Evolutionary conservation across 1,140 invertebrate genomes (phyloP).

Genomic region (Brachionus rubens): DNA sequence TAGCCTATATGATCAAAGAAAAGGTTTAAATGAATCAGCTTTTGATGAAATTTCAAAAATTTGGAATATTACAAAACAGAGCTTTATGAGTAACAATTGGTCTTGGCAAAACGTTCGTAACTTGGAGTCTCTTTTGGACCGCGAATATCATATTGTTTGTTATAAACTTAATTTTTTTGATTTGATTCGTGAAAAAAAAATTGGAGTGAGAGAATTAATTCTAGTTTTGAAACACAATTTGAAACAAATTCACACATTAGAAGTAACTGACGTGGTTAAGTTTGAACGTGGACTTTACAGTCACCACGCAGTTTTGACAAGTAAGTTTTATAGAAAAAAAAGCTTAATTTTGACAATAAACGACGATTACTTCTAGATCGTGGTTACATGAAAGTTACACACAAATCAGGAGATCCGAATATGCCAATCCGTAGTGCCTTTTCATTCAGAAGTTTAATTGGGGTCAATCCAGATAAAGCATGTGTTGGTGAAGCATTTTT

Average conservation of each 20-base stretch:
- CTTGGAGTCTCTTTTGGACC: too few relatives aligned
- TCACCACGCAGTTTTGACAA: constrained; percentile 20
- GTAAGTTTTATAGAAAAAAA: too few relatives aligned
- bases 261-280: constrained; percentile 1
- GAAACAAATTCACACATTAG: not conserved
- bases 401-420: constrained; percentile 22
- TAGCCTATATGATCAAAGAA: not conserved
- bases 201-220: not conserved
- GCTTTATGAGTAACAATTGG: not conserved
- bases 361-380: too few relatives aligned
- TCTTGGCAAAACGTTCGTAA: too few relatives aligned
- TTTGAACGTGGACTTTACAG: constrained; percentile 22
- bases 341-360: too few relatives aligned
- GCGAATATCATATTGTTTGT: too few relatives aligned
- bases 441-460: not conserved
- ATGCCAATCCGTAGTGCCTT: not conserved
- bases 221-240: not conserved
- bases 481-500: constrained; percentile 31
- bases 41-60: not conserved
- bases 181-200: not conserved
- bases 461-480: constrained; percentile 39
- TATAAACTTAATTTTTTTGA: constrained; percentile 7
- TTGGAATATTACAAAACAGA: not conserved
- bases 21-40: constrained; percentile 1
- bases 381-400: constrained; percentile 3